Evolutionary conservation across 2,797 vertebrate genomes (phyloP).

Genomic region (Neopelma chrysocephalum): DNA sequence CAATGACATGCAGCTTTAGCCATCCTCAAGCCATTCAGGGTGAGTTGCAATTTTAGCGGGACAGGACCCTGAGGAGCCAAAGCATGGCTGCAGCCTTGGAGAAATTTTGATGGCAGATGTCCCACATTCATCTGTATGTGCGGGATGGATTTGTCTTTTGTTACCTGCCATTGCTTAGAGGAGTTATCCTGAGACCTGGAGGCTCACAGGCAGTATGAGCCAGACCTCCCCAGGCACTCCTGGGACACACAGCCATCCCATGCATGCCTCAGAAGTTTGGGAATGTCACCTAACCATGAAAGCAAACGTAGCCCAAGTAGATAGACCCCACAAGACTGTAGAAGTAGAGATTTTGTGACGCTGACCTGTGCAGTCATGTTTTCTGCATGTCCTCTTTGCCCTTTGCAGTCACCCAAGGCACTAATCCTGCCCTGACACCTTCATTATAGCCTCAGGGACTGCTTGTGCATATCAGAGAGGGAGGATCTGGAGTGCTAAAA

Average conservation of each 20-base stretch:
- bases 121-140: background rate
- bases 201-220: background rate
- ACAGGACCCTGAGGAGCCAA: background rate
- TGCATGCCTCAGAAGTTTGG: background rate
- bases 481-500: background rate
- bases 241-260: too few species aligned
- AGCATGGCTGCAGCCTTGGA: background rate
- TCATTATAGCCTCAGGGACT: background rate
- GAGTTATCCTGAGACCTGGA: background rate
- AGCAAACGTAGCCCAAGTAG: fast-evolving
- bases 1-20: background rate
- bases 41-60: background rate
- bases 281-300: background rate
- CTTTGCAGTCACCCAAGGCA: background rate
- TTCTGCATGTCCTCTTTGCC: background rate
- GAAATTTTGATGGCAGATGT: background rate
- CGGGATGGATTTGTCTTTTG: background rate
- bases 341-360: background rate
- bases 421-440: background rate
- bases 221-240: background rate
- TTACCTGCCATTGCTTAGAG: background rate
- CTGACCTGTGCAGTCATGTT: background rate
- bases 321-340: background rate
- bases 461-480: background rate
- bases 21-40: background rate